Conservation (phyloP, 2,797 vertebrate species). For the Eulemur albifrons region DNA sequence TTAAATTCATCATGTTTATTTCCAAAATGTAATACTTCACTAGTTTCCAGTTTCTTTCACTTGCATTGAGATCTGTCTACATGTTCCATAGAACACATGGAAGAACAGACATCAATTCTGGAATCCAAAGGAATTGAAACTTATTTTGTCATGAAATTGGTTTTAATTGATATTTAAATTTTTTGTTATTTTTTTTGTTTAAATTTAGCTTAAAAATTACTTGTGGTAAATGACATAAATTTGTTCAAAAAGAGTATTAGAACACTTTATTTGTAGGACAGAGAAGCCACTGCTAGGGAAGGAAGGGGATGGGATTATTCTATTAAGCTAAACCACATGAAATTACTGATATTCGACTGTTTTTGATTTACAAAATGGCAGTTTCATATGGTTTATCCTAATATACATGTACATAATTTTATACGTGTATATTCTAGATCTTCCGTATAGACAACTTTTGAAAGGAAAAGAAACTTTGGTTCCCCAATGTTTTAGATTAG, state of each 20-base stretch:
- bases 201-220: constrained; percentile 1
- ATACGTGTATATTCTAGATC: neutral
- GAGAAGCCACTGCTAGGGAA: neutral
- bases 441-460: neutral
- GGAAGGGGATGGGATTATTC: neutral
- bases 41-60: neutral
- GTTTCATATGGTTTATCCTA: neutral
- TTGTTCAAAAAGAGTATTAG: neutral
- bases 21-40: neutral
- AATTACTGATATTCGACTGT: neutral
- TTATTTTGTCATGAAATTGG: neutral
- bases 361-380: neutral
- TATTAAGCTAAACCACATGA: neutral
- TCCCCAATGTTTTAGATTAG: neutral
- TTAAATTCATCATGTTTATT: neutral
- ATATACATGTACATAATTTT: neutral
- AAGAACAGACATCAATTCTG: neutral
- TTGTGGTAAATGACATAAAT: neutral
- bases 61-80: neutral
- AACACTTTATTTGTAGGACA: neutral
- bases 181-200: neutral
- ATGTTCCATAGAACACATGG: neutral
- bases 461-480: neutral
- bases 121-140: neutral
- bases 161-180: constrained; percentile 17